Evolutionary conservation across 2,113 vertebrate genomes (phyloP), one percentile per base, ranked within the genome.

Genomic region (Pyxicephalus adspersus): DNA sequence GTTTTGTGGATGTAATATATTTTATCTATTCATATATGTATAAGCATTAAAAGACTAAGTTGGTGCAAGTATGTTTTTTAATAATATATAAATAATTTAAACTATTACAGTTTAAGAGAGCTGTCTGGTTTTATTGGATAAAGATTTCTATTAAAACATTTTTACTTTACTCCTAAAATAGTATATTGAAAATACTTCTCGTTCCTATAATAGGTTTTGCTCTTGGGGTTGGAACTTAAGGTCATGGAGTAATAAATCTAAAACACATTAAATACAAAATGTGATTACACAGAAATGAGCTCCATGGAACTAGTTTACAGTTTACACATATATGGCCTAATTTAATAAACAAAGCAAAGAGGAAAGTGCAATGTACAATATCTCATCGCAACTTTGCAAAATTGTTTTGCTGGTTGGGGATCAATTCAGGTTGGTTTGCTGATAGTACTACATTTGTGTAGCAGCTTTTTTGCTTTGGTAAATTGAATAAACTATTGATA

Each of bases 211-310:
- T 60, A 38, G 31, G 22, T 11, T 79, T 68, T 70, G 54, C 31
- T 68, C 77, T 29, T 38, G 25, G 34, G 77, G 23, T n/a, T 51
- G 16, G 22, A 79, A 60, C 64, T 68, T 70, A 22, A 79, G 76
- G 76, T 60, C 64, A 61, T 60, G 18, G 23, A 70, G 34, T 50
- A 79, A 79, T 79, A 79, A 79, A 70, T 70, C 45, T 79, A 79
- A 70, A 79, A 60, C 28, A 38, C 54, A 79, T 79, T 80, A 80
- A 70, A 80, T 51, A 19, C 54, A 60, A 61, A 80, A 80, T 80
- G 34, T 16, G 31, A 70, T 60, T 79, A 60, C 52, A 60, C 19
- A 60, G 23, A 18, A 61, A 45, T 70, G 65, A 54, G 28, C 55
- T 70, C 54, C 3, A 28, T 51, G 23, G 65, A 61, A 60, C 25